phyloP scores from a whole-genome alignment of 2,113 vertebrate genomes.

The Zootoca vivipara region DNA sequence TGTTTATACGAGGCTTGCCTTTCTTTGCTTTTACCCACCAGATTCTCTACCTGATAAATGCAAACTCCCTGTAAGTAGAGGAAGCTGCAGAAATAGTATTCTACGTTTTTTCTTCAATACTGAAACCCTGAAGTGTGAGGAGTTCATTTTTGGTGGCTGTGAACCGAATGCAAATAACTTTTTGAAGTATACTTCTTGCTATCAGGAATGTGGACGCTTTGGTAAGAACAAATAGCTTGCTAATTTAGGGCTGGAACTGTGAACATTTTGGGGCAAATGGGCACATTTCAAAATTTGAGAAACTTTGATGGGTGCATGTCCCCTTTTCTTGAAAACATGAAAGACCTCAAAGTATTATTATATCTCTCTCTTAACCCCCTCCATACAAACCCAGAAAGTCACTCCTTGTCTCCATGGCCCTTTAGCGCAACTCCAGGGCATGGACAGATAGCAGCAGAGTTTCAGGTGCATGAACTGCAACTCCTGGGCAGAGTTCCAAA shows the following conservation, averaged over 20 bases:
- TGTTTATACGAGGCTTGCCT: not conserved
- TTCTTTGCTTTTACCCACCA: not conserved
- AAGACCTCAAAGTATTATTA: no score
- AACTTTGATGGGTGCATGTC: not conserved
- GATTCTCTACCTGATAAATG: not conserved
- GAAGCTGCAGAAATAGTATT: slow-evolving; percentile 73
- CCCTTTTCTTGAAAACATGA: no score
- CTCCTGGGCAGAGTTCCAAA: no score
- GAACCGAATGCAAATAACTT: not conserved
- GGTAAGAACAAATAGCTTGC: not conserved
- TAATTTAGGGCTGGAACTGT: not conserved
- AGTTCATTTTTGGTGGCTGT: not conserved
- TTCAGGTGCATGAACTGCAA: no score
- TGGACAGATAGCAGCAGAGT: no score
- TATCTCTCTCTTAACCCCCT: no score
- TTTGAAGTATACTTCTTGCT: not conserved
- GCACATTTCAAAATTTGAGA: not conserved
- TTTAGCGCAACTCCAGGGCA: no score
- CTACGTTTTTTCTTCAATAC: slow-evolving; percentile 65
- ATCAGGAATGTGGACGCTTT: not conserved
- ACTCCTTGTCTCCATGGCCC: no score
- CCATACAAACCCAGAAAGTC: no score
- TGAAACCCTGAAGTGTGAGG: not conserved
- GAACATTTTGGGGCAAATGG: not conserved
- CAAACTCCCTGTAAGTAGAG: slow-evolving; percentile 56